A percentile compares a stretch with the other conserved stretches of the same genome.
Conservation (phyloP, 2,113 vertebrate species). For the Lasiurus cinereus region DNA sequence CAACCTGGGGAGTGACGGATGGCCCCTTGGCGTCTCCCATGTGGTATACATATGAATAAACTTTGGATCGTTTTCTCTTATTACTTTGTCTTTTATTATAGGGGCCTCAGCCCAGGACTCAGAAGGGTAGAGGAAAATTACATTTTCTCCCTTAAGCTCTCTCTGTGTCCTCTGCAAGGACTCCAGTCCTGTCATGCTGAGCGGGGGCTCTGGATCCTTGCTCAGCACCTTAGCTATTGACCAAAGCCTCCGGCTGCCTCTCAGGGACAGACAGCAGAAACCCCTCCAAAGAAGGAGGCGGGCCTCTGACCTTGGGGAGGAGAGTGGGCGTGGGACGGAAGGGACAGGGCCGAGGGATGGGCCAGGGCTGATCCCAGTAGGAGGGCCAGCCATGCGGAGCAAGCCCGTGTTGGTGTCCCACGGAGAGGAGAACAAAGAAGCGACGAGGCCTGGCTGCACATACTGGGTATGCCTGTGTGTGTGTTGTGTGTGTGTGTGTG, state of each 20-base stretch:
- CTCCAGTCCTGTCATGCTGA: background rate
- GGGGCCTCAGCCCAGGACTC: background rate
- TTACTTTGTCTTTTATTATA: background rate
- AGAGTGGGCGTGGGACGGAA: background rate
- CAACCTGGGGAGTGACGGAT: background rate
- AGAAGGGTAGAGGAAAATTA: background rate
- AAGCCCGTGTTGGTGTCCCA: fast-evolving
- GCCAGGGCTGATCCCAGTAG: background rate
- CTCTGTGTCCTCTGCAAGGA: background rate
- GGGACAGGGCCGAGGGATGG: background rate
- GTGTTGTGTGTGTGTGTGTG: background rate
- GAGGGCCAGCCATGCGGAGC: background rate
- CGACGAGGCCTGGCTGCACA: fast-evolving
- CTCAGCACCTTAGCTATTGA: background rate
- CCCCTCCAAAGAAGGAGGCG: background rate
- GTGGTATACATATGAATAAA: background rate
- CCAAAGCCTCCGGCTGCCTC: background rate
- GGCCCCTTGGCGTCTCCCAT: too few relatives aligned
- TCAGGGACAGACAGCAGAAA: fast-evolving
- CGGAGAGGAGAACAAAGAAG: background rate
- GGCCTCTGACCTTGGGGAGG: background rate
- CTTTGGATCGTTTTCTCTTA: background rate
- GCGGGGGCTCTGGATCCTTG: background rate
- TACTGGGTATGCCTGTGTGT: background rate
- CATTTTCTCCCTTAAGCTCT: background rate